These are phyloP conservation scores for Forbesichthys papilliferus DNA, from an alignment of 2,113 vertebrate genomes.

Conservation along the genomic window DNA sequence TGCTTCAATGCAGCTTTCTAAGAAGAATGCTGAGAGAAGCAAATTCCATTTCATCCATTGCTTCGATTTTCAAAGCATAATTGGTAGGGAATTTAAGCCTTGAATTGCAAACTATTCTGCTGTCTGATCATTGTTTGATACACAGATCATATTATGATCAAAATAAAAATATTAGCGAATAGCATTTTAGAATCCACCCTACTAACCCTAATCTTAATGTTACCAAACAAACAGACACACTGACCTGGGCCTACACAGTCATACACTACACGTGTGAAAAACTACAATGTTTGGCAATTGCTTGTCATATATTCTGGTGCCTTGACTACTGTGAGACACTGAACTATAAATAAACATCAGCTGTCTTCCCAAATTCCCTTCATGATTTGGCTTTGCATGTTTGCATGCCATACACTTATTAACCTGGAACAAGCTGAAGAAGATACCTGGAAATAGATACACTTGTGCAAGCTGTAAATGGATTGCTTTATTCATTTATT, in stretches of 20 bases:
- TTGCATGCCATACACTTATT: not conserved
- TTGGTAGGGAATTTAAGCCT: conserved; percentile 34
- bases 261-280: not conserved
- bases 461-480: no score
- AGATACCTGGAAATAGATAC: not conserved
- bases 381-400: not conserved
- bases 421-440: conserved; percentile 1
- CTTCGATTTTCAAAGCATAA: conserved; percentile 58
- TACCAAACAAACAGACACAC: not conserved
- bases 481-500: no score
- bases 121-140: conserved; percentile 20
- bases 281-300: not conserved
- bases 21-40: conserved; percentile 55
- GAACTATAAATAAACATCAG: conserved; percentile 67
- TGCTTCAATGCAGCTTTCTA: conserved; percentile 21
- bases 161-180: not conserved
- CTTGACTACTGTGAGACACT: conserved; percentile 17
- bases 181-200: no score
- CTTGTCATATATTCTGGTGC: conserved; percentile 20
- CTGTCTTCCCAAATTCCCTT: conserved; percentile 51
- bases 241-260: not conserved
- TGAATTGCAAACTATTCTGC: conserved; percentile 40
- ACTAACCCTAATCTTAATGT: no score
- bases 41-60: conserved; percentile 64
- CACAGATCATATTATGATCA: not conserved